Evolutionary conservation across 2,797 vertebrate genomes (phyloP).

Genomic region (Craterocephalus amniculus): DNA sequence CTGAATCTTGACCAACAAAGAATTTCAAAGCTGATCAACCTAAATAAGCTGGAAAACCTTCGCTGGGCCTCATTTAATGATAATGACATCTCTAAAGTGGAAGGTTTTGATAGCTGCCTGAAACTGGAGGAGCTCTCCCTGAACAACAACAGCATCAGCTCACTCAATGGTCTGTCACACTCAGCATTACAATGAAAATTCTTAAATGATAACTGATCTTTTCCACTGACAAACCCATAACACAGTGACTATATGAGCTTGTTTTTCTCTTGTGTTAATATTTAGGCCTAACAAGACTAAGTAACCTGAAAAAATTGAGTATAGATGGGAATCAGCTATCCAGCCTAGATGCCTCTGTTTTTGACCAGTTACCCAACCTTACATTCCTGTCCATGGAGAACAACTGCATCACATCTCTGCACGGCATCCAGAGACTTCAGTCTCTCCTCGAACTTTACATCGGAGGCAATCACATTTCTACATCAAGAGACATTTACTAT

Average conservation of each 20-base stretch:
- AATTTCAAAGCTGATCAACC: slow-evolving; percentile 84
- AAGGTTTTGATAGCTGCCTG: slow-evolving; percentile 84
- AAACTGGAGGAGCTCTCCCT: slow-evolving; percentile 88
- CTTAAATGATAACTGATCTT: not conserved
- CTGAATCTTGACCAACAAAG: slow-evolving; percentile 87
- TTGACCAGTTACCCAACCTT: slow-evolving; percentile 84
- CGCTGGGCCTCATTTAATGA: slow-evolving; percentile 90
- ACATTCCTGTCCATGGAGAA: slow-evolving; percentile 88
- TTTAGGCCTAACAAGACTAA: slow-evolving; percentile 84
- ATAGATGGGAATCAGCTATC: slow-evolving; percentile 87
- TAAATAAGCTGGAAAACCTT: slow-evolving; percentile 86
- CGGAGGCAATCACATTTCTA: slow-evolving; percentile 86
- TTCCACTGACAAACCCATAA: not conserved
- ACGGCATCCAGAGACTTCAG: slow-evolving; percentile 82
- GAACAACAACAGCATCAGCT: slow-evolving; percentile 86
- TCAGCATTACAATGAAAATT: slow-evolving; percentile 1
- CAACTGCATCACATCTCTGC: slow-evolving; percentile 85
- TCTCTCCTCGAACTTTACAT: slow-evolving; percentile 87
- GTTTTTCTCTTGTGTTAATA: slow-evolving; percentile 13
- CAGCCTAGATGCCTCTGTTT: slow-evolving; percentile 76
- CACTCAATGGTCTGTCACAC: slow-evolving; percentile 81
- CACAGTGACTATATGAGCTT: not conserved
- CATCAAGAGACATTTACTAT: slow-evolving; percentile 85
- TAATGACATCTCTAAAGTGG: slow-evolving; percentile 86
- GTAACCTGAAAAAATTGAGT: slow-evolving; percentile 82